A percentile compares a stretch with the other conserved stretches of the same genome.
phyloP scores from a whole-genome alignment of 92 coral and sea anemone genomes.

The Porites divaricata region DNA sequence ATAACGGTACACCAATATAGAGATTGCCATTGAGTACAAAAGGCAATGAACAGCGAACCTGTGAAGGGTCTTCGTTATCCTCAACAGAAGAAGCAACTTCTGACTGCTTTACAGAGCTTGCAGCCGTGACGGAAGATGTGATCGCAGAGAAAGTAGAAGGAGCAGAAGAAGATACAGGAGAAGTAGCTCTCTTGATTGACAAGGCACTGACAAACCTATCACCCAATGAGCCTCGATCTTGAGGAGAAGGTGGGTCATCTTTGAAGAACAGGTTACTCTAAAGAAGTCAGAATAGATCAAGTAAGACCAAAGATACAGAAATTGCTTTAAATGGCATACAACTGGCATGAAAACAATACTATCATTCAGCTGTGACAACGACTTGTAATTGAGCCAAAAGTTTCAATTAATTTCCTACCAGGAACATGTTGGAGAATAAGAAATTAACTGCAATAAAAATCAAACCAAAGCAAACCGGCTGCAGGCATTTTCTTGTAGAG shows the following conservation, averaged over 20 bases:
- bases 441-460: neutral
- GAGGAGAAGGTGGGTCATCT: constrained; percentile 73
- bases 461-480: constrained; percentile 13
- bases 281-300: constrained; percentile 18
- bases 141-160: constrained; percentile 43
- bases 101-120: constrained; percentile 39
- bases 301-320: neutral
- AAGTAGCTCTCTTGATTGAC: constrained; percentile 48
- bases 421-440: constrained; percentile 35
- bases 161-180: constrained; percentile 38
- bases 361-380: neutral
- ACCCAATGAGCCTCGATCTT: constrained; percentile 65
- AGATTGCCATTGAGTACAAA: neutral
- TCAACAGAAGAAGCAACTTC: constrained; percentile 11
- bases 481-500: constrained; percentile 23
- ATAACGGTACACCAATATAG: neutral
- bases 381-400: neutral
- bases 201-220: constrained; percentile 79
- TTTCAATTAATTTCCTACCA: constrained; percentile 44
- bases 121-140: constrained; percentile 42
- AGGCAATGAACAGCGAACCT: constrained; percentile 23
- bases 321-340: neutral
- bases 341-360: neutral
- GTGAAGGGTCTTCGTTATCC: constrained; percentile 10
- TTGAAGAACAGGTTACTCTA: constrained; percentile 93